These are phyloP conservation scores for Gibbula magus DNA, from an alignment of 2,888 invertebrate genomes.

Conservation along the genomic window DNA sequence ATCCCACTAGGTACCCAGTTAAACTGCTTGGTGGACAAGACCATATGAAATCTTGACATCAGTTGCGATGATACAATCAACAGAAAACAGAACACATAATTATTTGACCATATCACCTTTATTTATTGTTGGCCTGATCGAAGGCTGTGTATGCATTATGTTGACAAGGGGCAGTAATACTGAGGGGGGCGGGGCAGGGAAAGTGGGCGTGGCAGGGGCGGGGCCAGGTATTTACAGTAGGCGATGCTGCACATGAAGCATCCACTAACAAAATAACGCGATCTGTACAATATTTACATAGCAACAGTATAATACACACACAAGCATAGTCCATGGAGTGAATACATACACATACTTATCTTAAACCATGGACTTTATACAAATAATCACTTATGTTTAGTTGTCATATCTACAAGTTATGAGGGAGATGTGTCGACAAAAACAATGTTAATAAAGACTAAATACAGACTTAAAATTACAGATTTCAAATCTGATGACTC, in stretches of 20 bases:
- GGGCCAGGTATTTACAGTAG: not conserved
- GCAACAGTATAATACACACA: constrained; percentile 12
- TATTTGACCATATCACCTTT: constrained; percentile 21
- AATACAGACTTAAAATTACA: no score
- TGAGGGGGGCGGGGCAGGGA: not conserved
- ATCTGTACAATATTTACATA: not conserved
- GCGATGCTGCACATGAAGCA: not conserved
- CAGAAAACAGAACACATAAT: not conserved
- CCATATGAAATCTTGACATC: no score
- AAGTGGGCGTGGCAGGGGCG: not conserved
- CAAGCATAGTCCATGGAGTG: not conserved
- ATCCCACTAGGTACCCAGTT: no score
- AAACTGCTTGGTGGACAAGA: no score
- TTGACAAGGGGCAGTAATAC: constrained; percentile 19
- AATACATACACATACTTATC: not conserved
- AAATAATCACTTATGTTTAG: not conserved
- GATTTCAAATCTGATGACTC: no score
- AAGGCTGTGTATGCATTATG: constrained; percentile 10
- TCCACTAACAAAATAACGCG: no score
- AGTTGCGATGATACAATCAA: no score
- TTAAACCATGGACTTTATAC: not conserved
- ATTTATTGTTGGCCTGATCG: constrained; percentile 1
- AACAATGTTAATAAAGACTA: no score
- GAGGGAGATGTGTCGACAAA: no score
- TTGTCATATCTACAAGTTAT: no score